phyloP scores from a whole-genome alignment of 2,888 invertebrate genomes.

The Heliconius ismenius region DNA sequence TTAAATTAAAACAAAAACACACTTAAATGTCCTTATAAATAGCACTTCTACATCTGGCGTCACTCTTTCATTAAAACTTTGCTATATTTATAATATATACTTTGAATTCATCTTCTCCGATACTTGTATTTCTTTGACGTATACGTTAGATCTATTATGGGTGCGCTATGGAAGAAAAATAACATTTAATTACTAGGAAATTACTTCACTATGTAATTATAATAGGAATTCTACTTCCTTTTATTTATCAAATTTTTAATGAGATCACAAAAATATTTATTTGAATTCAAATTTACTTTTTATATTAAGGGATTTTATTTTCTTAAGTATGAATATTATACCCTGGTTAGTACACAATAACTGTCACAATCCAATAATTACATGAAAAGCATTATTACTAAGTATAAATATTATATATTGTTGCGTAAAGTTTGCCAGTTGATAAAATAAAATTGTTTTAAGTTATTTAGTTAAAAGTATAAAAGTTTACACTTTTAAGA shows the following conservation, averaged over 20 bases:
- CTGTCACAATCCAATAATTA: background rate
- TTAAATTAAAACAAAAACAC: slow-evolving; percentile 65
- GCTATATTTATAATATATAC: slow-evolving; percentile 43
- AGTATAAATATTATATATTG: background rate
- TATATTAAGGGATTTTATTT: background rate
- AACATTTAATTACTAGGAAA: slow-evolving; percentile 25
- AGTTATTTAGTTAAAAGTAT: background rate
- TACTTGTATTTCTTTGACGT: slow-evolving; percentile 76
- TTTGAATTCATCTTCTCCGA: slow-evolving; percentile 66
- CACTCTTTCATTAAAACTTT: slow-evolving; percentile 47
- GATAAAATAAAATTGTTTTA: background rate
- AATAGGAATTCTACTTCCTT: background rate
- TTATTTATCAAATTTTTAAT: slow-evolving; percentile 9
- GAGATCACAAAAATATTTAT: slow-evolving; percentile 20
- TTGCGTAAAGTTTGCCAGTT: background rate
- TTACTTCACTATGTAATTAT: background rate
- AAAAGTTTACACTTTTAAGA: background rate
- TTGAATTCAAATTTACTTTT: background rate
- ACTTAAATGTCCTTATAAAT: slow-evolving; percentile 59
- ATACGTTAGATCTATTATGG: slow-evolving; percentile 73
- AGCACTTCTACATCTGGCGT: slow-evolving; percentile 65
- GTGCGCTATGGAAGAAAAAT: slow-evolving; percentile 77
- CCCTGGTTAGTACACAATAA: slow-evolving; percentile 35
- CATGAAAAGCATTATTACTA: slow-evolving; percentile 5
- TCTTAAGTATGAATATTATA: slow-evolving; percentile 1